A percentile compares a stretch with the other conserved stretches of the same genome.
phyloP scores from a whole-genome alignment of 2,888 invertebrate species.

The Tachystola acroxantha region DNA sequence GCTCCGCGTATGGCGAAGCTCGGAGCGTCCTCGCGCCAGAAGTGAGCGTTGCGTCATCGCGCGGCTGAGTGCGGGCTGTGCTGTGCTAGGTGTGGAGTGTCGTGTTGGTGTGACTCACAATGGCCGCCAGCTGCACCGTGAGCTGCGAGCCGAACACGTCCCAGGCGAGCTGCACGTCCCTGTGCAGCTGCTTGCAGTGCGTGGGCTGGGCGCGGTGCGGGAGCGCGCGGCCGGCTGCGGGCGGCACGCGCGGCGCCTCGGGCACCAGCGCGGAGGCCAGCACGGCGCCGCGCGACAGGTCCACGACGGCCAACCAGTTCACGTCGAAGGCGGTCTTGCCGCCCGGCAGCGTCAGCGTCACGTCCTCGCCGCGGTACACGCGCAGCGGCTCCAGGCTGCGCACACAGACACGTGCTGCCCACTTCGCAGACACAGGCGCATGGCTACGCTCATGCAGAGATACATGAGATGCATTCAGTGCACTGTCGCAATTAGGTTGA shows the following conservation, averaged over 20 bases:
- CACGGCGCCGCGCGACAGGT: conserved; percentile 68
- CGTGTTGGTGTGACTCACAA: no score
- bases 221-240: conserved; percentile 62
- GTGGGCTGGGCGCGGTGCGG: conserved; percentile 71
- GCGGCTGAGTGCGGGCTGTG: no score
- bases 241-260: conserved; percentile 89
- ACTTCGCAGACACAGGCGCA: not conserved
- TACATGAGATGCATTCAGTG: no score
- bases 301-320: conserved; percentile 91
- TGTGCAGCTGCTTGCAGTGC: conserved; percentile 91
- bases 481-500: no score
- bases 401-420: not conserved
- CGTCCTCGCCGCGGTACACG: conserved; percentile 84
- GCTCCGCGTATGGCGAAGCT: no score
- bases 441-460: not conserved
- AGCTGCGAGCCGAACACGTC: conserved; percentile 93
- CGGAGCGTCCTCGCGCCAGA: no score
- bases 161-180: conserved; percentile 89
- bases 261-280: conserved; percentile 81
- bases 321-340: conserved; percentile 89
- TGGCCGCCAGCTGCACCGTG: conserved; percentile 89
- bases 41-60: no score
- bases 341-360: conserved; percentile 87
- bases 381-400: conserved; percentile 87
- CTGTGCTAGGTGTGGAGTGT: no score